Evolutionary conservation across 2,888 invertebrate genomes (phyloP).

Genomic region (Drosophila limbata): DNA sequence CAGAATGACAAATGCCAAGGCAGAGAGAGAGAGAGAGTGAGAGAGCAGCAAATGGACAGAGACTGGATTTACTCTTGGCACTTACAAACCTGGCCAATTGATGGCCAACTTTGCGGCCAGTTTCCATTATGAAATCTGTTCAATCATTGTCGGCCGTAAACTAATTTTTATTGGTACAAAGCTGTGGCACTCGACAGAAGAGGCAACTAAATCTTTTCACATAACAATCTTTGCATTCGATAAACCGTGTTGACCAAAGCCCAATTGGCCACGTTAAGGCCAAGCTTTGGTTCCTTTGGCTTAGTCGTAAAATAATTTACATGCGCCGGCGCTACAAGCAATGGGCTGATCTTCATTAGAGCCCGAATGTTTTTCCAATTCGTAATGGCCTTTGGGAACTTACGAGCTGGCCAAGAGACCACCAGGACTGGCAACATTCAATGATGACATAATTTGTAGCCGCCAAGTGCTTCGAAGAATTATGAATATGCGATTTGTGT

Average conservation of each 20-base stretch:
- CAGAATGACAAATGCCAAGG: slow-evolving; percentile 30
- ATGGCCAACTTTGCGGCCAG: slow-evolving; percentile 25
- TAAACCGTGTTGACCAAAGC: neutral
- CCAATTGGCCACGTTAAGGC: neutral
- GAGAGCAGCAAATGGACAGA: neutral
- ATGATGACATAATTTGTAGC: slow-evolving; percentile 35
- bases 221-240: neutral
- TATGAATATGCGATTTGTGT: slow-evolving; percentile 24
- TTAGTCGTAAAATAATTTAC: slow-evolving; percentile 25
- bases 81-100: slow-evolving; percentile 13
- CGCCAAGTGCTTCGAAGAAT: slow-evolving; percentile 15
- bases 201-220: neutral
- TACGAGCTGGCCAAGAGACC: slow-evolving; percentile 33
- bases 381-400: slow-evolving; percentile 34
- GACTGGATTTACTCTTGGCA: slow-evolving; percentile 14
- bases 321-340: slow-evolving; percentile 69
- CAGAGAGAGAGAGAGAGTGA: neutral
- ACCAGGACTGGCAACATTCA: slow-evolving; percentile 25
- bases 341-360: slow-evolving; percentile 76
- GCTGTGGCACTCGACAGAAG: neutral
- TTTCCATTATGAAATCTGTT: slow-evolving; percentile 63
- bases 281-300: slow-evolving; percentile 1
- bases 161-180: slow-evolving; percentile 54
- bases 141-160: slow-evolving; percentile 72
- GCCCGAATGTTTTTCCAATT: slow-evolving; percentile 61